phyloP scores from a whole-genome alignment of 2,797 vertebrate genomes.

The Tamandua tetradactyla region DNA sequence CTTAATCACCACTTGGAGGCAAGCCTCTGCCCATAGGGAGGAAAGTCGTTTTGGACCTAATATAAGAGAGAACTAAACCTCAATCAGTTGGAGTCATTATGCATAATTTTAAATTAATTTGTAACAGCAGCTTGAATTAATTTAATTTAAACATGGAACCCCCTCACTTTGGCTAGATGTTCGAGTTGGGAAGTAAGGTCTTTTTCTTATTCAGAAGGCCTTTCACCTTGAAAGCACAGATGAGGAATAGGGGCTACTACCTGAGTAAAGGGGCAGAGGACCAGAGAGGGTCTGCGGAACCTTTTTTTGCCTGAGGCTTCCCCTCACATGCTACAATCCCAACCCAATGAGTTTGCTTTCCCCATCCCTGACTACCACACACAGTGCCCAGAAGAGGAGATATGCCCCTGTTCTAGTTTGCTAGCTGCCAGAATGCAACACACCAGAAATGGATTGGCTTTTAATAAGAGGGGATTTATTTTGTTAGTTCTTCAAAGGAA shows the following conservation, averaged over 20 bases:
- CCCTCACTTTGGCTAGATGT: background rate
- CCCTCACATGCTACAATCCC: background rate
- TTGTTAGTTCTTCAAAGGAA: too few relatives aligned
- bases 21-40: background rate
- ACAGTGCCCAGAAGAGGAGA: background rate
- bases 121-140: slow-evolving; percentile 42
- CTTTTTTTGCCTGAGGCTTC: background rate
- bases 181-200: background rate
- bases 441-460: too few relatives aligned
- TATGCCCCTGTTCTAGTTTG: too few relatives aligned
- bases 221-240: background rate
- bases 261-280: background rate
- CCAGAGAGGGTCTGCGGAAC: background rate
- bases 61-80: slow-evolving; percentile 48
- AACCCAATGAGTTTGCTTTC: background rate
- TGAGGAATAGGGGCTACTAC: background rate
- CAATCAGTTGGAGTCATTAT: slow-evolving; percentile 36
- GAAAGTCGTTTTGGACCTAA: slow-evolving; percentile 35
- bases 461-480: too few relatives aligned
- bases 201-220: background rate
- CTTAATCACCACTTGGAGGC: slow-evolving; percentile 15
- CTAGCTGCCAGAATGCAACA: too few relatives aligned
- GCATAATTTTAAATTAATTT: slow-evolving; percentile 43
- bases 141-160: slow-evolving; percentile 36
- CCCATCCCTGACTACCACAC: background rate